Percentiles rank a stretch among this genome's conserved stretches.
phyloP scores from a whole-genome alignment of 2,797 vertebrate species.

The Margarornis squamiger region DNA sequence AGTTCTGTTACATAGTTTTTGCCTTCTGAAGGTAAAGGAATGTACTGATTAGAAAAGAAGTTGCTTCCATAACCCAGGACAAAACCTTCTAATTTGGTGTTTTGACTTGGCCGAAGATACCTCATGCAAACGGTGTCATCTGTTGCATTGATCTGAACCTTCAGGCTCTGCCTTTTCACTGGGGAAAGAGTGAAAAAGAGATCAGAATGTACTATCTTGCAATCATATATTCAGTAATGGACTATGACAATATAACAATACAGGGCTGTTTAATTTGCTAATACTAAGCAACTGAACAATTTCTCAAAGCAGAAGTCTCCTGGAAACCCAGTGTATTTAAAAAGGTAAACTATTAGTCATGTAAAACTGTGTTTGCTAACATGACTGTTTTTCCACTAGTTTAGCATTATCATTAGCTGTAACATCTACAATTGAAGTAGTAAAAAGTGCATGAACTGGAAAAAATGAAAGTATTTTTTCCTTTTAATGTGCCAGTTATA shows the following conservation, averaged over 20 bases:
- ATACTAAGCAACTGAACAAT: neutral
- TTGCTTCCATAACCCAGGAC: slow-evolving; percentile 93
- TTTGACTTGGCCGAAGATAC: slow-evolving; percentile 83
- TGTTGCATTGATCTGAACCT: slow-evolving; percentile 91
- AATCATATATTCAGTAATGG: neutral
- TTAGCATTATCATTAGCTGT: neutral
- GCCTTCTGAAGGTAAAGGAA: slow-evolving; percentile 88
- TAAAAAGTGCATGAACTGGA: neutral
- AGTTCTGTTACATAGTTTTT: slow-evolving; percentile 86
- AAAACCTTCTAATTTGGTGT: slow-evolving; percentile 90
- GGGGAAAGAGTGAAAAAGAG: neutral
- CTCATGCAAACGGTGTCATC: slow-evolving; percentile 90
- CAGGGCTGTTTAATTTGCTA: neutral
- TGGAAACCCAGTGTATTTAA: neutral
- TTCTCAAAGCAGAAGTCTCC: neutral
- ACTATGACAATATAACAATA: neutral
- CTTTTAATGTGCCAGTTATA: neutral
- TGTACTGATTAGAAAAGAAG: slow-evolving; percentile 91
- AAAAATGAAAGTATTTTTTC: neutral
- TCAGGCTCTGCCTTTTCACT: slow-evolving; percentile 90
- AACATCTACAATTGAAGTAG: neutral
- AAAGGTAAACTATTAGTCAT: neutral
- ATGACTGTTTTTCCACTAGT: neutral
- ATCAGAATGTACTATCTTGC: neutral
- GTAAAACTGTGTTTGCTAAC: neutral